Base-by-base conservation (phyloP, 1,140 invertebrate species). In the Cydia fagiglandana region DNA sequence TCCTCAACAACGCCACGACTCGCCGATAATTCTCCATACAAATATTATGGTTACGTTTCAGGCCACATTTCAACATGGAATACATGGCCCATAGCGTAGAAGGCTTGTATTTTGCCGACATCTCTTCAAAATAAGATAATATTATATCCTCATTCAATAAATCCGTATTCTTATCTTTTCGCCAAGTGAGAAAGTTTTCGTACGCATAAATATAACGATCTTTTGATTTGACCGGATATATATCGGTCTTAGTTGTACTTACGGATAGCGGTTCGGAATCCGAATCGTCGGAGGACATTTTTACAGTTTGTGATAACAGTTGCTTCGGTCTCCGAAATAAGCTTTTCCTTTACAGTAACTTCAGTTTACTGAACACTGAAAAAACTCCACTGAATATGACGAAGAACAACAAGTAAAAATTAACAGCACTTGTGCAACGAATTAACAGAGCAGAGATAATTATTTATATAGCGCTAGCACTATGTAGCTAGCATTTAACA, bases 51-150 rank as follows among this genome's bases (percentile, higher is more conserved):
- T 70, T 70, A 9, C 30, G 5, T 4, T 38, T 34, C 13, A 70
- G 17, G 6, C 30, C 34, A 17, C 66, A 70, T 70, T 70, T 70
- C 13, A 70, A 9, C 66, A 70, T 70, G 7, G 66, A 70, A 70
- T 70, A 70, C 9, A 70, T 70, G 5, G 66, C 30, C 66, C 66
- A 70, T 12, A 70, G 17, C 2, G 30, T 70, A 5, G 66, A 70
- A 3, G 66, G 66, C 24, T 70, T 70, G 7, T 38, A 38, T 70
- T 70, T 38, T 0, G 6, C 4, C 5, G 66, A 15, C n/a, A 70
- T n/a, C n/a, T 70, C 34, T 17, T 17, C 7, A 17, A 70, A 70
- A 70, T 70, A 70, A 4, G 17, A n/a, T 17, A 70, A 17, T 1
- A 70, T 13, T n/a, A 41, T 12, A 13, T 38, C 34, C 17, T 70